These are phyloP conservation scores for Metalampra italica DNA, from an alignment of 2,888 invertebrate species.

Conservation along the genomic window DNA sequence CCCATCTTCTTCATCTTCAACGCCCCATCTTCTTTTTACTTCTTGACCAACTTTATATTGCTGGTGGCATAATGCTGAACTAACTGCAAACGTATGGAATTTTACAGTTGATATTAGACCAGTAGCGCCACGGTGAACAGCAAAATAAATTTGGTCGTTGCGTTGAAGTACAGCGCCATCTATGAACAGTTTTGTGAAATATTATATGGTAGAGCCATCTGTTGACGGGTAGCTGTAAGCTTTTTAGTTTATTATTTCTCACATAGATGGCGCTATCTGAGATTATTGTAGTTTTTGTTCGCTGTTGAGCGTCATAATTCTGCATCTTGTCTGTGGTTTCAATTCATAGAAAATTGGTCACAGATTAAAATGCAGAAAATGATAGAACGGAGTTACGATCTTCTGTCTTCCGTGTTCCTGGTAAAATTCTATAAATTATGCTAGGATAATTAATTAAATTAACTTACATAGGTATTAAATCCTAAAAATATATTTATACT, in stretches of 20 bases:
- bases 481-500: too few species aligned
- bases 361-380: constrained; percentile 41
- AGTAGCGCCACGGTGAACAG: too few species aligned
- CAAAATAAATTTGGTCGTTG: too few species aligned
- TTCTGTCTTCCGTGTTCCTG: constrained; percentile 5
- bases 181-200: background rate
- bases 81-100: too few species aligned
- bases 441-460: too few species aligned
- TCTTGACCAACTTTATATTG: background rate
- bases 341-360: constrained; percentile 19
- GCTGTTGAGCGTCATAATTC: constrained; percentile 20
- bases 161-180: constrained; percentile 10
- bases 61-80: background rate
- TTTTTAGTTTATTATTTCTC: constrained; percentile 8
- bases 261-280: constrained; percentile 25
- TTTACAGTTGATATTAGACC: too few species aligned
- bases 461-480: too few species aligned
- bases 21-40: background rate
- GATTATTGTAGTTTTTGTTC: background rate
- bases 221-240: constrained; percentile 25
- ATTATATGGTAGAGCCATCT: constrained; percentile 31
- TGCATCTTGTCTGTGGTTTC: constrained; percentile 37
- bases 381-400: background rate
- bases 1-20: constrained; percentile 13
- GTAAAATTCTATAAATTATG: too few species aligned